Evolutionary conservation across 2,888 invertebrate species (phyloP).

Genomic region (Eilema sororculum): DNA sequence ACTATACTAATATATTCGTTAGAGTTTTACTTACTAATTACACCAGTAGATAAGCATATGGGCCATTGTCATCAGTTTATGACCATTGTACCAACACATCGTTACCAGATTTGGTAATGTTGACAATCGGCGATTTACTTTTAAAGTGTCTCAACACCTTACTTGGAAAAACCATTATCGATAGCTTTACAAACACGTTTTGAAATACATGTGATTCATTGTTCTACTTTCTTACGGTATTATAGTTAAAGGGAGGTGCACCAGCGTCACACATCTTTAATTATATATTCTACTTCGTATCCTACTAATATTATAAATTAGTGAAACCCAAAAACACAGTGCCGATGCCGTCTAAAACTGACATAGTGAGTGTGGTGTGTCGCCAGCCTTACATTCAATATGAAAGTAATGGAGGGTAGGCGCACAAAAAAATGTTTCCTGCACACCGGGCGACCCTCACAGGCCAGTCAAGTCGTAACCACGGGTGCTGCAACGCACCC

Average conservation of each 20-base stretch:
- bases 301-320: background rate
- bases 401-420: no score
- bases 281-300: background rate
- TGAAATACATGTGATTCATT: slow-evolving; percentile 32
- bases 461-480: no score
- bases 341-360: no score
- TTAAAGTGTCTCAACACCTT: slow-evolving; percentile 18
- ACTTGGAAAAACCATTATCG: slow-evolving; percentile 28
- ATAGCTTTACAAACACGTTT: slow-evolving; percentile 25
- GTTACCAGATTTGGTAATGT: slow-evolving; percentile 16
- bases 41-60: background rate
- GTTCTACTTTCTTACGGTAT: slow-evolving; percentile 7
- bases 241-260: slow-evolving; percentile 10
- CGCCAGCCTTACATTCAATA: no score
- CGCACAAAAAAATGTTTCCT: no score
- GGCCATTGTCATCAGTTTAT: background rate
- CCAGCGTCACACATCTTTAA: background rate
- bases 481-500: no score
- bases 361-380: no score
- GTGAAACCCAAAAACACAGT: no score
- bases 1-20: background rate
- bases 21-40: background rate
- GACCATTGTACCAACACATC: background rate
- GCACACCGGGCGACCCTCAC: no score
- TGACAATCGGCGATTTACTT: slow-evolving; percentile 12